Conservation (phyloP, 2,113 vertebrate species). For the Tympanuchus pallidicinctus region DNA sequence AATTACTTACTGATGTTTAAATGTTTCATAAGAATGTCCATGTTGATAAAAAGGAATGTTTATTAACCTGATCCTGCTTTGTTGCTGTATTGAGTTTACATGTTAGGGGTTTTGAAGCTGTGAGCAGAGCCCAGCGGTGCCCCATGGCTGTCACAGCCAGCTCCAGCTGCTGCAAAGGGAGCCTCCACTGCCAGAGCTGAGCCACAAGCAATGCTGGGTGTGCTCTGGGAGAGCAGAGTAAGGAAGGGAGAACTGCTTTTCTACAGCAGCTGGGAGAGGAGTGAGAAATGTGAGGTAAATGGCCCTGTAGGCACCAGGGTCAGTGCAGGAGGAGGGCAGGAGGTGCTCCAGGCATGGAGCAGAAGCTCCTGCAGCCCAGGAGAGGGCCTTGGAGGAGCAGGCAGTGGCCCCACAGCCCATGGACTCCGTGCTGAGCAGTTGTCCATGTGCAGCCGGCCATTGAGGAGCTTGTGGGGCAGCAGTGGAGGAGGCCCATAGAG, state of each 20-base stretch:
- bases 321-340: not conserved
- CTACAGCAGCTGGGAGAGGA: not conserved
- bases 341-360: not conserved
- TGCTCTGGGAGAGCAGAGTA: not conserved
- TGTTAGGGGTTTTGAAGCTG: not conserved
- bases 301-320: not conserved
- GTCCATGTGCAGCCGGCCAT: not conserved
- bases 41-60: not conserved
- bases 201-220: not conserved
- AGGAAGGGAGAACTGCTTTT: not conserved
- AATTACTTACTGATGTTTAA: not conserved
- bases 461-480: not conserved
- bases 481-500: not conserved
- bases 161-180: not conserved
- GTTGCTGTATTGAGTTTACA: not conserved
- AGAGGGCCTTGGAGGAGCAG: not conserved
- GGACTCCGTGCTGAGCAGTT: not conserved
- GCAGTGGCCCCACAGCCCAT: not conserved
- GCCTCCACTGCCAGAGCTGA: not conserved
- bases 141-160: not conserved
- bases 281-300: not conserved
- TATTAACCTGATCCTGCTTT: conserved; percentile 13
- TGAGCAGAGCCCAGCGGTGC: not conserved
- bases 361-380: not conserved
- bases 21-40: not conserved